Conservation (phyloP, 1,140 invertebrate genomes). For the Leptopilina boulardi region DNA sequence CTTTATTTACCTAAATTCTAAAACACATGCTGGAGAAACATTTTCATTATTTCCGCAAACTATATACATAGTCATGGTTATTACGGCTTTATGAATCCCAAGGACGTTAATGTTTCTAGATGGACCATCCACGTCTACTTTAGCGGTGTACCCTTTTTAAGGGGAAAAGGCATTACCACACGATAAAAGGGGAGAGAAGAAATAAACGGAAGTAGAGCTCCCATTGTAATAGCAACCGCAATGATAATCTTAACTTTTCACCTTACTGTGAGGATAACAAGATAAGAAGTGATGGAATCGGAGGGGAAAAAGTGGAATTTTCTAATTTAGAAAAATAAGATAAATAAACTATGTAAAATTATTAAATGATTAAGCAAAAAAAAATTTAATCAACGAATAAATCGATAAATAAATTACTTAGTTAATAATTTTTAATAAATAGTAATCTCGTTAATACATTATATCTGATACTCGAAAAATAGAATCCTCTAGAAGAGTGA, state of each 20-base stretch:
- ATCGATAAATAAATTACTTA: too few species aligned
- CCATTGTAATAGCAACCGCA: conserved; percentile 22
- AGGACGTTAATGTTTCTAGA: conserved; percentile 64
- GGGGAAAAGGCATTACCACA: conserved; percentile 44
- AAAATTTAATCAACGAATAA: too few species aligned
- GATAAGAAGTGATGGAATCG: not conserved
- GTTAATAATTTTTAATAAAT: too few species aligned
- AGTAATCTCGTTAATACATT: too few species aligned
- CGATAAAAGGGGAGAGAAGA: conserved; percentile 44
- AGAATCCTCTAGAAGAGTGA: too few species aligned
- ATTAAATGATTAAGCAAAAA: too few species aligned
- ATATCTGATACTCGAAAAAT: too few species aligned
- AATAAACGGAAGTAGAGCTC: conserved; percentile 39
- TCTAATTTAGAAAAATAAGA: too few species aligned
- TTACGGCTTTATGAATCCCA: conserved; percentile 60
- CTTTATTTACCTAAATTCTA: conserved; percentile 64
- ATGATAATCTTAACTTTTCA: conserved; percentile 31
- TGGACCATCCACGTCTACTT: conserved; percentile 55
- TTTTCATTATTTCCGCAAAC: conserved; percentile 64
- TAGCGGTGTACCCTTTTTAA: conserved; percentile 50
- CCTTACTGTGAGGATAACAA: not conserved
- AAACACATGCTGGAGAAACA: conserved; percentile 44
- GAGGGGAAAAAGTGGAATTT: not conserved
- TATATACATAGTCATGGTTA: conserved; percentile 54
- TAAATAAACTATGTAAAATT: too few species aligned